Conservation (phyloP, 2,888 invertebrate genomes). For the Lydus trimaculatus region DNA sequence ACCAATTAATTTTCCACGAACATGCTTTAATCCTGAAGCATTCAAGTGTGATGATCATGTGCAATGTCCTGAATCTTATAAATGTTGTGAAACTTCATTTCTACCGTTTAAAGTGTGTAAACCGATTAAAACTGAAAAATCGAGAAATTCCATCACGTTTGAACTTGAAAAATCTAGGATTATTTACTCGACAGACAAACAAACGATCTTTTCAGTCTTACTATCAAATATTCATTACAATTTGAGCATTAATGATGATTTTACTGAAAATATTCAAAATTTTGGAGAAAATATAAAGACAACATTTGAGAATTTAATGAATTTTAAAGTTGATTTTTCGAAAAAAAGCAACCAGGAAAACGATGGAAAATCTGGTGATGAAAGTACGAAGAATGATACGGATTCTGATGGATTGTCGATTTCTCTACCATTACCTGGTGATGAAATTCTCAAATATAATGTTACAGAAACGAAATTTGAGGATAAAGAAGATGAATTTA, state of each 20-base stretch:
- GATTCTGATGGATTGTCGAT: background rate
- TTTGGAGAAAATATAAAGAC: background rate
- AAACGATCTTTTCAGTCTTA: background rate
- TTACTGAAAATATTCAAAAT: background rate
- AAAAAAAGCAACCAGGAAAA: too few relatives aligned
- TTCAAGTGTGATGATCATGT: conserved; percentile 1
- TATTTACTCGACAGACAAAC: background rate
- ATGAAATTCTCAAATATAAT: background rate
- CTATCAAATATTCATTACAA: background rate
- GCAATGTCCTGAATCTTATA: conserved; percentile 7
- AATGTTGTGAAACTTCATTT: conserved; percentile 7
- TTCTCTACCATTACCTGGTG: background rate
- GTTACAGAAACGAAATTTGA: background rate
- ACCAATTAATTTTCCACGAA: background rate
- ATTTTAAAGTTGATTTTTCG: background rate
- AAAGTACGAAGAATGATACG: background rate
- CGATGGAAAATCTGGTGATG: background rate
- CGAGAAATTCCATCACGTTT: background rate
- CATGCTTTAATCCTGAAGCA: background rate
- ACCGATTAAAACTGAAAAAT: background rate
- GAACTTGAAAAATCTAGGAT: background rate
- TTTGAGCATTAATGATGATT: background rate
- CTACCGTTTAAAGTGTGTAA: conserved; percentile 2
- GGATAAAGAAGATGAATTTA: background rate
- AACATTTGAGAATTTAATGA: background rate